A percentile compares a stretch with the other conserved stretches of the same genome.
Conservation (phyloP, 2,113 vertebrate species). For the Emydura subglobosa region DNA sequence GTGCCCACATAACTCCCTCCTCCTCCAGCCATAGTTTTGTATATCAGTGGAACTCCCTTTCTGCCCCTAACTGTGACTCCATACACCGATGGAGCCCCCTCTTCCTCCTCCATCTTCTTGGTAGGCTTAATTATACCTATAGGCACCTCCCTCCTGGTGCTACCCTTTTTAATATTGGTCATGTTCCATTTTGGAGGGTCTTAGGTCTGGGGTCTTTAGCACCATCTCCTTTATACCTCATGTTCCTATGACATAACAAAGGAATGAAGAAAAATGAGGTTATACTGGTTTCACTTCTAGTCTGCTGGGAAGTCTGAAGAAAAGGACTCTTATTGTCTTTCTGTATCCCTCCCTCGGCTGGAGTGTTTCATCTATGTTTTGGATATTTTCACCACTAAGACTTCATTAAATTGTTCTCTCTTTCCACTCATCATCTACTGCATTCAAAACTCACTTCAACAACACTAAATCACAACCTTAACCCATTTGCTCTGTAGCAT, state of each 20-base stretch:
- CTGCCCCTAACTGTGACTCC: too few relatives aligned
- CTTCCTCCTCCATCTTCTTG: too few relatives aligned
- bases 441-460: background rate
- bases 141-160: too few relatives aligned
- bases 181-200: too few relatives aligned
- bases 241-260: conserved; percentile 63
- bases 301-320: conserved; percentile 4
- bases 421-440: background rate
- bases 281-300: conserved; percentile 29
- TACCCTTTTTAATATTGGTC: too few relatives aligned
- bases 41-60: too few relatives aligned
- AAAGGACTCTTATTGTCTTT: background rate
- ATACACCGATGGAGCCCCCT: too few relatives aligned
- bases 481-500: background rate
- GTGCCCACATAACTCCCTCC: too few relatives aligned
- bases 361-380: background rate
- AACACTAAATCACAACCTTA: conserved; percentile 14
- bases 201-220: too few relatives aligned
- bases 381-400: background rate
- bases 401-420: background rate
- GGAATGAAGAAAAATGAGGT: conserved; percentile 36
- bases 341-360: background rate
- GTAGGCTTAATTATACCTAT: too few relatives aligned
- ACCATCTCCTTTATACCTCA: too few relatives aligned
- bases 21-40: too few relatives aligned